Evolutionary conservation across 23 tunicate species (phyloP).

Genomic region (Styela plicata): DNA sequence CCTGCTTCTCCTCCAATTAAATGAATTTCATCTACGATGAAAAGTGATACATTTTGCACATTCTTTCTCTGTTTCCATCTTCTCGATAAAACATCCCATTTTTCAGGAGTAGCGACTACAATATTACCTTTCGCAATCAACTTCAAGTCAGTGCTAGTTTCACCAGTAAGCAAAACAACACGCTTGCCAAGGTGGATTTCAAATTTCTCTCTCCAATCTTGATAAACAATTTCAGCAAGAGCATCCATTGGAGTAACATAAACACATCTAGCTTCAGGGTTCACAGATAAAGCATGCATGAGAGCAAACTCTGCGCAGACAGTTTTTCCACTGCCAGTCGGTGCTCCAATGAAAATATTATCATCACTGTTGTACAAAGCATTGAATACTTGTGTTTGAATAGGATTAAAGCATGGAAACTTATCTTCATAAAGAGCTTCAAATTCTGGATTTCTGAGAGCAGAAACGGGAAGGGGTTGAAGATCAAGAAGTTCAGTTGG

Average conservation of each 20-base stretch:
- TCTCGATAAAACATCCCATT: conserved; percentile 98
- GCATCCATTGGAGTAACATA: conserved; percentile 91
- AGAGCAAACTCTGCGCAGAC: conserved; percentile 96
- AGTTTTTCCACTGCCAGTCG: conserved; percentile 97
- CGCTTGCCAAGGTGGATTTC: conserved; percentile 57
- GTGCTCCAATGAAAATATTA: conserved; percentile 93
- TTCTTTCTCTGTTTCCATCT: conserved; percentile 95
- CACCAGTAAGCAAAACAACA: conserved; percentile 86
- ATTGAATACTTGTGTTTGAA: conserved; percentile 98
- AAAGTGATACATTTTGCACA: conserved; percentile 85
- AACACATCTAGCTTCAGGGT: conserved; percentile 74
- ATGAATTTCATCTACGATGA: conserved; percentile 96
- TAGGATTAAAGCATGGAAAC: conserved; percentile 89
- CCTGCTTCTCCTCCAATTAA: conserved; percentile 95
- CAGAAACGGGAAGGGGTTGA: conserved; percentile 94
- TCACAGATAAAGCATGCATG: conserved; percentile 51
- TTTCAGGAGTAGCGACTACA: conserved; percentile 87
- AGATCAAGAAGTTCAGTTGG: conserved; percentile 95
- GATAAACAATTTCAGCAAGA: conserved; percentile 78
- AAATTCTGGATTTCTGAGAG: conserved; percentile 79
- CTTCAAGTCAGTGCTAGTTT: conserved; percentile 89
- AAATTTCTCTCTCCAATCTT: conserved; percentile 89
- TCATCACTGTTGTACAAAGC: conserved; percentile 93
- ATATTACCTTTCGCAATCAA: conserved; percentile 71
- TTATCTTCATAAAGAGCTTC: conserved; percentile 78